Evolutionary conservation across 1,140 invertebrate genomes (phyloP).

Genomic region (Drosophila mayri): DNA sequence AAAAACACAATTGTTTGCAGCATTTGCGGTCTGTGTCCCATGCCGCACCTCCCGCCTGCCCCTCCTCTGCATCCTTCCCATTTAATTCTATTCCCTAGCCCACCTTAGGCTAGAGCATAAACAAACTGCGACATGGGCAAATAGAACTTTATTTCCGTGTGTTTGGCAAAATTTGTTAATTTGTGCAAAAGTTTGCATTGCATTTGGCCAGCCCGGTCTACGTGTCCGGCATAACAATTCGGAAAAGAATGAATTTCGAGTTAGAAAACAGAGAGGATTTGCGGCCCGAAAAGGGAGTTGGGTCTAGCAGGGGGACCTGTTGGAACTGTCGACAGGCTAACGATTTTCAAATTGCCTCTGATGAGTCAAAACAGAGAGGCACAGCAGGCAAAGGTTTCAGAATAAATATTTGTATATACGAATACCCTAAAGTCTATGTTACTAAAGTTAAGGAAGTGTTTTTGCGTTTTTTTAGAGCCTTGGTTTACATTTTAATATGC

Average conservation of each 20-base stretch:
- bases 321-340: conserved; percentile 12
- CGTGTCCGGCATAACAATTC: conserved; percentile 68
- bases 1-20: conserved; percentile 81
- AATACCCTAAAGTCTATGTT: too few species aligned
- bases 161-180: conserved; percentile 76
- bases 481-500: too few species aligned
- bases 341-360: conserved; percentile 16
- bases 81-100: conserved; percentile 22
- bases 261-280: neutral
- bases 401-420: too few species aligned
- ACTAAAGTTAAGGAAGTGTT: too few species aligned
- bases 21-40: conserved; percentile 63
- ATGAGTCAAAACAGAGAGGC: neutral
- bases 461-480: too few species aligned
- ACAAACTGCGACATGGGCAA: conserved; percentile 77
- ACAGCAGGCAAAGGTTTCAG: neutral
- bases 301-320: conserved; percentile 10
- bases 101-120: conserved; percentile 60
- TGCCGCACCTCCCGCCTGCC: conserved; percentile 16
- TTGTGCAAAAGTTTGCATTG: conserved; percentile 76
- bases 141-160: conserved; percentile 68
- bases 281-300: neutral
- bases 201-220: conserved; percentile 58
- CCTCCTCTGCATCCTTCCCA: conserved; percentile 21
- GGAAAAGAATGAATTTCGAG: conserved; percentile 10